These are phyloP conservation scores for Sebastes minor DNA, from an alignment of 2,797 vertebrate species.

Conservation along the genomic window DNA sequence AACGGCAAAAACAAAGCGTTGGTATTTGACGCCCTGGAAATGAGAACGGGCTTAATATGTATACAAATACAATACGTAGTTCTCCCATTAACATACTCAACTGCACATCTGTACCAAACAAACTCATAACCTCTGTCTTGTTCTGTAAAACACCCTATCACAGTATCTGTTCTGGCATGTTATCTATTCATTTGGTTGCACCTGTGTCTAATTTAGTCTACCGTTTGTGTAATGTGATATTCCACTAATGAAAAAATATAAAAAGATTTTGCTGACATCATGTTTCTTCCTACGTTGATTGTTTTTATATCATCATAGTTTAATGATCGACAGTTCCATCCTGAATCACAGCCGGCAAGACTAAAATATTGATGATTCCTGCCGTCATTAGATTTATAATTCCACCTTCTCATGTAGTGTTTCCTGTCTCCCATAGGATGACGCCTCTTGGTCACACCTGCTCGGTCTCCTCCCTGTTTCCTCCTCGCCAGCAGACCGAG, in stretches of 20 bases:
- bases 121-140: neutral
- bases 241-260: neutral
- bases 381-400: neutral
- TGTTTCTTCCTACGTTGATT: neutral
- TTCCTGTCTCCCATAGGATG: constrained; percentile 56
- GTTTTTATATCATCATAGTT: neutral
- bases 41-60: no score
- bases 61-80: neutral
- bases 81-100: neutral
- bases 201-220: neutral
- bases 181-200: neutral
- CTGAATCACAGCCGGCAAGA: neutral
- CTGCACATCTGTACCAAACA: neutral
- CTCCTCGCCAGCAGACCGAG: constrained; percentile 35
- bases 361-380: neutral
- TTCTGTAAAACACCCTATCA: neutral
- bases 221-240: neutral
- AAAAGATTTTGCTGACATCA: constrained; percentile 2
- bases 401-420: neutral
- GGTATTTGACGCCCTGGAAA: no score
- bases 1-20: rapidly evolving
- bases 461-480: constrained; percentile 32
- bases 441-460: constrained; percentile 42
- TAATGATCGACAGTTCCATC: neutral
- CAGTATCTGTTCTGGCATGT: neutral